A percentile compares a stretch with the other conserved stretches of the same genome.
These are phyloP conservation scores for Crotalus tigris DNA, from an alignment of 2,113 vertebrate species.

Conservation along the genomic window DNA sequence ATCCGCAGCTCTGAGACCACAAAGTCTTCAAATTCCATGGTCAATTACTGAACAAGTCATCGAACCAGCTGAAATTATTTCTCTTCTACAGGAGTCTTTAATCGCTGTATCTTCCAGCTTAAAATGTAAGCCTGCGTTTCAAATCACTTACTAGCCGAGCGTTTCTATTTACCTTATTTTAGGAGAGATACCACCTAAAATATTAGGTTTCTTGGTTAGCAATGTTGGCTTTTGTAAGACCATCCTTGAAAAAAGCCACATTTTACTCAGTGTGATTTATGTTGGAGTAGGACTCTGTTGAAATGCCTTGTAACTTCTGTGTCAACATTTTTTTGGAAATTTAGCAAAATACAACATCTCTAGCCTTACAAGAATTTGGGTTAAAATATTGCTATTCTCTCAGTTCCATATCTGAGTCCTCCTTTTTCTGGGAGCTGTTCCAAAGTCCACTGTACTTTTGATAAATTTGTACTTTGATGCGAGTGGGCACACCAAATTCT, in stretches of 20 bases:
- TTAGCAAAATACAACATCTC: neutral
- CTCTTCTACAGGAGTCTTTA: conserved; percentile 10
- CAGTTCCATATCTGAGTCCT: neutral
- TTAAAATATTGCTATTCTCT: conserved; percentile 4
- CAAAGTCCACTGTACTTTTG: neutral
- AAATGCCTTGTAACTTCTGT: neutral
- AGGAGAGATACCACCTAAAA: neutral
- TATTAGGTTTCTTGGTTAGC: neutral
- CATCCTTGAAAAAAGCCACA: neutral
- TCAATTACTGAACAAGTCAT: conserved; percentile 35
- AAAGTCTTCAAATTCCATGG: conserved; percentile 41
- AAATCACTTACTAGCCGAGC: conserved; percentile 40
- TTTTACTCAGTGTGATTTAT: neutral
- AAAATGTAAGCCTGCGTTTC: conserved; percentile 35
- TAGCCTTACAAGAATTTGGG: neutral
- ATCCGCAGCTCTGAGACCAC: conserved; percentile 54
- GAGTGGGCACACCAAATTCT: neutral
- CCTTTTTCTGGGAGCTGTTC: neutral
- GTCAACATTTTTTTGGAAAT: neutral
- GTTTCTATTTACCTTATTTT: neutral
- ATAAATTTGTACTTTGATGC: neutral
- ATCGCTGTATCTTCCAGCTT: conserved; percentile 33
- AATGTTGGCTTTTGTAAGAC: neutral
- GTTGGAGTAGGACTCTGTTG: neutral
- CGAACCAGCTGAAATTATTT: conserved; percentile 22